phyloP scores from a whole-genome alignment of 2,888 invertebrate species.

The Lycophotia porphyrea region DNA sequence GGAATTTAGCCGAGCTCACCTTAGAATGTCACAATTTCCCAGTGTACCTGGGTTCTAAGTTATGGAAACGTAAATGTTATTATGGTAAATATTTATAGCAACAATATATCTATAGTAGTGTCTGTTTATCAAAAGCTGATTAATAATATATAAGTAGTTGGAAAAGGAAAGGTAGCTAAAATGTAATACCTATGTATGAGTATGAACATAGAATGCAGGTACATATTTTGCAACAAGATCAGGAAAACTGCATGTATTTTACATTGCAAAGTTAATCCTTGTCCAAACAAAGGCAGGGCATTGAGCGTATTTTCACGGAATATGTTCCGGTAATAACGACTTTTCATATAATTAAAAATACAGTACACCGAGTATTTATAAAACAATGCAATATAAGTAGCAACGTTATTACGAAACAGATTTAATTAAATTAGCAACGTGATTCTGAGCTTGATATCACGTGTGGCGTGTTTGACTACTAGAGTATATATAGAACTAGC shows the following conservation, averaged over 20 bases:
- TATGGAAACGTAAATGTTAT: neutral
- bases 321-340: neutral
- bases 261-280: neutral
- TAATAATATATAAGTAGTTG: neutral
- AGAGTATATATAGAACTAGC: neutral
- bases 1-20: neutral
- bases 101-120: neutral
- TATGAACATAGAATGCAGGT: neutral
- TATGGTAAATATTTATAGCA: neutral
- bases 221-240: neutral
- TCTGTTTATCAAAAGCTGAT: neutral
- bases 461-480: slow-evolving; percentile 30
- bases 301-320: neutral
- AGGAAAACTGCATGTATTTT: neutral
- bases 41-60: no score
- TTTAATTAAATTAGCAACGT: slow-evolving; percentile 33
- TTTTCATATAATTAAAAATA: slow-evolving; percentile 21
- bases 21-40: neutral
- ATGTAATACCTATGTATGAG: neutral
- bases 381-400: slow-evolving; percentile 18
- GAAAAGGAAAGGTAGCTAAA: no score
- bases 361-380: slow-evolving; percentile 8
- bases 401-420: slow-evolving; percentile 6
- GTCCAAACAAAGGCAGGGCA: neutral
- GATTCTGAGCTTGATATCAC: slow-evolving; percentile 26